These are phyloP conservation scores for Elaphurus davidianus DNA, from an alignment of 2,113 vertebrate species.

Conservation along the genomic window DNA sequence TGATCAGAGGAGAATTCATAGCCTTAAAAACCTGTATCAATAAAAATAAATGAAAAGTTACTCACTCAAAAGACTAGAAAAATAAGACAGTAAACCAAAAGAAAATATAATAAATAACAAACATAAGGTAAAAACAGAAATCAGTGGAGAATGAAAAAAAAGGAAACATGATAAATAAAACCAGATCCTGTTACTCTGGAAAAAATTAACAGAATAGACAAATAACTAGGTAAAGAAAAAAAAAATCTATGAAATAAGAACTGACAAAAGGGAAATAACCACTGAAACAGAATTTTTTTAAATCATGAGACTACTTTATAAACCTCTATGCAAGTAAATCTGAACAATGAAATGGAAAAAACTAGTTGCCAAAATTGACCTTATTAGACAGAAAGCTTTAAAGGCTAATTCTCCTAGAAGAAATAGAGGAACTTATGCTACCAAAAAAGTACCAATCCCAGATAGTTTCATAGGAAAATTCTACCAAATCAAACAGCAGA, in stretches of 20 bases:
- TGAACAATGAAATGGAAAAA: not conserved
- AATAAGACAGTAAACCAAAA: not conserved
- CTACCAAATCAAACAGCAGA: not conserved
- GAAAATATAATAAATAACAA: not conserved
- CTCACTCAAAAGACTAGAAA: not conserved
- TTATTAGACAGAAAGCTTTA: not conserved
- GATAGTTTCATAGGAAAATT: not conserved
- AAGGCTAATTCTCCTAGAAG: not conserved
- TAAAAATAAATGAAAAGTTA: not conserved
- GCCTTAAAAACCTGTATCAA: not conserved
- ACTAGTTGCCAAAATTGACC: not conserved
- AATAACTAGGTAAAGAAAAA: not conserved
- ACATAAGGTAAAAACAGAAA: not conserved
- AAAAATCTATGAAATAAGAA: not conserved
- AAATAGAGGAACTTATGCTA: not conserved
- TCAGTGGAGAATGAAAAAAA: not conserved
- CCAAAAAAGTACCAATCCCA: not conserved
- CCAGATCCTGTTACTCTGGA: not conserved
- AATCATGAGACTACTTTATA: not conserved
- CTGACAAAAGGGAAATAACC: not conserved
- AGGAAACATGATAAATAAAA: not conserved
- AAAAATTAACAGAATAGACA: not conserved
- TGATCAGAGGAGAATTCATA: not conserved
- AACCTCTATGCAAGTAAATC: conserved; percentile 13
- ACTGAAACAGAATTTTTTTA: not conserved